Evolutionary conservation across 2,888 invertebrate species (phyloP).

Genomic region (Meandrusa payeni): DNA sequence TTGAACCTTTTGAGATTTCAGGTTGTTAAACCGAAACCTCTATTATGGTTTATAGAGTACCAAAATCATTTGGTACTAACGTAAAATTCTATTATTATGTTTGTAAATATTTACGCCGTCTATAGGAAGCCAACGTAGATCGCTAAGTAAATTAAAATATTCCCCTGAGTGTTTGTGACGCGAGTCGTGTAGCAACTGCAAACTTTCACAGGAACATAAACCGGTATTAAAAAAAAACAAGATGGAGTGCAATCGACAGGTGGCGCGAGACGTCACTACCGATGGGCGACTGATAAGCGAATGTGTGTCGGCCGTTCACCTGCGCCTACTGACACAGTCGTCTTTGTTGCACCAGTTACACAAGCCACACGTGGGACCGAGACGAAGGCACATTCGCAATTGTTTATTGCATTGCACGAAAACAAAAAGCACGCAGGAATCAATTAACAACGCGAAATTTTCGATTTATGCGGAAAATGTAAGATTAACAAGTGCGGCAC

Average conservation of each 20-base stretch:
- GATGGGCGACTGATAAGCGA: constrained; percentile 69
- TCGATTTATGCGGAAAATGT: constrained; percentile 54
- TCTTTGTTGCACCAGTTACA: constrained; percentile 47
- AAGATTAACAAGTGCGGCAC: constrained; percentile 49
- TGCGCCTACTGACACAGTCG: constrained; percentile 67
- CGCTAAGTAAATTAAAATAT: no score
- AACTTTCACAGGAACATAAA: constrained; percentile 28
- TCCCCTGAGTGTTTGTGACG: no score
- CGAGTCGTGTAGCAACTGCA: constrained; percentile 19
- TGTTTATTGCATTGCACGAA: constrained; percentile 24
- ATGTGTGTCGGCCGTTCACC: constrained; percentile 78
- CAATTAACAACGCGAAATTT: constrained; percentile 53
- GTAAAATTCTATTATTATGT: no score
- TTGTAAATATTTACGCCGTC: no score
- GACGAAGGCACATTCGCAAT: constrained; percentile 34
- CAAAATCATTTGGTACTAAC: no score
- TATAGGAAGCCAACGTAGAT: no score
- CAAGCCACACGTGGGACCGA: constrained; percentile 31
- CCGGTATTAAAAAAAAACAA: constrained; percentile 29
- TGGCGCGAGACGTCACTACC: constrained; percentile 61
- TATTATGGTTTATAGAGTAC: no score
- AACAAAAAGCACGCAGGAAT: constrained; percentile 48
- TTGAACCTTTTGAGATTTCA: no score
- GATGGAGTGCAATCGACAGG: constrained; percentile 50
- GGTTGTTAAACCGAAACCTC: no score